phyloP scores from a whole-genome alignment of 2,888 invertebrate species.

The Gibbula magus region DNA sequence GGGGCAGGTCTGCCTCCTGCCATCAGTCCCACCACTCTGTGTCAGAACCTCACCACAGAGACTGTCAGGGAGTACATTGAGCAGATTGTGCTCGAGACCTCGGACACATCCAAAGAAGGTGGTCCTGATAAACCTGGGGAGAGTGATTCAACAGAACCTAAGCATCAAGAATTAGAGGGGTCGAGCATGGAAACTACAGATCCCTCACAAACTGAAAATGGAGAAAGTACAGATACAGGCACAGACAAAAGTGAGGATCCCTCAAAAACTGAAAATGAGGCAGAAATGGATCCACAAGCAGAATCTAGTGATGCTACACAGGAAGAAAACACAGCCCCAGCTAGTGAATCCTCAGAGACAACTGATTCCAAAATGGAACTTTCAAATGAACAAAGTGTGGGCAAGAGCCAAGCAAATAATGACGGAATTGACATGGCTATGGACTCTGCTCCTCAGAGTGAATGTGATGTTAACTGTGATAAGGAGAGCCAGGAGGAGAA shows the following conservation, averaged over 20 bases:
- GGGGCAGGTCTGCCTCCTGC: conserved; percentile 19
- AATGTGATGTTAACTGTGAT: neutral
- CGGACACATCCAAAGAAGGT: neutral
- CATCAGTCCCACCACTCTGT: conserved; percentile 41
- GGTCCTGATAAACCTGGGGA: too few species aligned
- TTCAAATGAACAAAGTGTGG: neutral
- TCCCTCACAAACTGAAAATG: too few species aligned
- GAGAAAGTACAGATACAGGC: too few species aligned
- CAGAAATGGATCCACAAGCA: neutral
- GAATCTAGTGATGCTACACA: neutral
- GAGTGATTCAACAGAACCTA: too few species aligned
- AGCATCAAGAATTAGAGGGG: too few species aligned
- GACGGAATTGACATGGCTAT: neutral
- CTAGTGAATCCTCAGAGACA: neutral
- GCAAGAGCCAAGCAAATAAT: neutral
- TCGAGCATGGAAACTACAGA: too few species aligned
- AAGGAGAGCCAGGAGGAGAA: neutral
- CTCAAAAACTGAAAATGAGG: neutral
- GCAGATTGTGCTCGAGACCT: conserved; percentile 33
- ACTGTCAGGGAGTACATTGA: conserved; percentile 40
- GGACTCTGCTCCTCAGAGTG: neutral
- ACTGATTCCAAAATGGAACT: neutral
- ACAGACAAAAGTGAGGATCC: too few species aligned
- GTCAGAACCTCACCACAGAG: conserved; percentile 41
- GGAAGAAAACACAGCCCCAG: neutral